Percentiles rank a stretch among this genome's conserved stretches.
Evolutionary conservation across 2,888 invertebrate genomes (phyloP).

Genomic region (Pandemis corylana): DNA sequence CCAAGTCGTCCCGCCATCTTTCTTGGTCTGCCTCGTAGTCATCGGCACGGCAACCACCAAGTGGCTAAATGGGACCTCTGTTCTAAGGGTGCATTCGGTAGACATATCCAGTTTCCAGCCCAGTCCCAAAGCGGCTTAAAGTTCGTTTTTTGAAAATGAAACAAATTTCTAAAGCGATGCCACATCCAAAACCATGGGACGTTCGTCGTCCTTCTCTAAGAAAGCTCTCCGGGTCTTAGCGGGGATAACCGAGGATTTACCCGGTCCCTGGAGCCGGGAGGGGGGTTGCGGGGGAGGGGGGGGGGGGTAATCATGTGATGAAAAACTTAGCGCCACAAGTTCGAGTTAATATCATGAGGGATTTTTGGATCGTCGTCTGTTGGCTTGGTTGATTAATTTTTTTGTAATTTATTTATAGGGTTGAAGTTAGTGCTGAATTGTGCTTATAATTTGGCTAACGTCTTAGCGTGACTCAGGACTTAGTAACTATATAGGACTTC

Average conservation of each 20-base stretch:
- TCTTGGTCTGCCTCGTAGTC: no score
- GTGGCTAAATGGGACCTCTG: no score
- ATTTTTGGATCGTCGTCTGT: conserved; percentile 15
- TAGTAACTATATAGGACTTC: no score
- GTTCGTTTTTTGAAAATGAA: background rate
- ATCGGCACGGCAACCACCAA: no score
- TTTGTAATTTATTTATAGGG: background rate
- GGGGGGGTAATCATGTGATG: conserved; percentile 76
- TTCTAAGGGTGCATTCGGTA: no score
- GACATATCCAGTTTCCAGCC: no score
- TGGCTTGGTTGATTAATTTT: conserved; percentile 20
- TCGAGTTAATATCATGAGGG: conserved; percentile 35
- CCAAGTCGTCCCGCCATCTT: no score
- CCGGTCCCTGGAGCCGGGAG: conserved; percentile 57
- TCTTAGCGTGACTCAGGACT: no score
- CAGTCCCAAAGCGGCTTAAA: no score
- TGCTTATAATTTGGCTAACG: background rate
- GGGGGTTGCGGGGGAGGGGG: conserved; percentile 42
- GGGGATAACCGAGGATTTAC: conserved; percentile 73
- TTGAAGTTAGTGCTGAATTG: background rate
- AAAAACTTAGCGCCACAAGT: conserved; percentile 74
- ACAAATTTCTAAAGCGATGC: conserved; percentile 39
- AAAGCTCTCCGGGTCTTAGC: conserved; percentile 62
- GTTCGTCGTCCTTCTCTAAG: conserved; percentile 50
- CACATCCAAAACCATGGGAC: conserved; percentile 50